Conservation (phyloP, 1,140 invertebrate genomes). For the Venustaconcha ellipsiformis region DNA sequence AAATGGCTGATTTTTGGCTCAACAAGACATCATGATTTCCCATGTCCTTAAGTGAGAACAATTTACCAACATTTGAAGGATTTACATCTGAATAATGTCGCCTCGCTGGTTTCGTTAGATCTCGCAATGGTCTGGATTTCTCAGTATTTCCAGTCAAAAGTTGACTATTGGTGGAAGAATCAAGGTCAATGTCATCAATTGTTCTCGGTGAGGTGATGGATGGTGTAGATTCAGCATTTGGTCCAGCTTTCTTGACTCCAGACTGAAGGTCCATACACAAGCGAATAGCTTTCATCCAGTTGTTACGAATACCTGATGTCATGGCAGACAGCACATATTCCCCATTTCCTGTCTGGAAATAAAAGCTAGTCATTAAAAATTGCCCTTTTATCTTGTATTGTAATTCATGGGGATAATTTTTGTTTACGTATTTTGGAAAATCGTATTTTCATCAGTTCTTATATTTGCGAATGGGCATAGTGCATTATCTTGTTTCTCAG, state of each 20-base stretch:
- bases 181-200: conserved; percentile 51
- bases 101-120: conserved; percentile 34
- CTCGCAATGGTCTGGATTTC: conserved; percentile 28
- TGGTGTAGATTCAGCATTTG: conserved; percentile 16
- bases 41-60: conserved; percentile 46
- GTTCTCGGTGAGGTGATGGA: conserved; percentile 25
- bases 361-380: conserved; percentile 5
- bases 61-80: conserved; percentile 57
- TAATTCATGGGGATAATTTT: no score
- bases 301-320: conserved; percentile 89
- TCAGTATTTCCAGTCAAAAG: conserved; percentile 33
- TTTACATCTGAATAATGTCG: conserved; percentile 62
- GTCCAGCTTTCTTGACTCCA: conserved; percentile 28
- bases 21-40: not conserved
- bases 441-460: no score
- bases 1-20: not conserved
- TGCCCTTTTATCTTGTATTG: not conserved
- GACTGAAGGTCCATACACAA: conserved; percentile 62
- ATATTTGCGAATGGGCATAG: no score
- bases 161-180: conserved; percentile 20
- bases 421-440: no score
- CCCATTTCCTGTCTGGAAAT: conserved; percentile 80
- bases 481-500: no score
- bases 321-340: conserved; percentile 87
- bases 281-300: conserved; percentile 89